These are phyloP conservation scores for Gerris lacustris DNA, from an alignment of 2,888 invertebrate genomes.

Conservation along the genomic window DNA sequence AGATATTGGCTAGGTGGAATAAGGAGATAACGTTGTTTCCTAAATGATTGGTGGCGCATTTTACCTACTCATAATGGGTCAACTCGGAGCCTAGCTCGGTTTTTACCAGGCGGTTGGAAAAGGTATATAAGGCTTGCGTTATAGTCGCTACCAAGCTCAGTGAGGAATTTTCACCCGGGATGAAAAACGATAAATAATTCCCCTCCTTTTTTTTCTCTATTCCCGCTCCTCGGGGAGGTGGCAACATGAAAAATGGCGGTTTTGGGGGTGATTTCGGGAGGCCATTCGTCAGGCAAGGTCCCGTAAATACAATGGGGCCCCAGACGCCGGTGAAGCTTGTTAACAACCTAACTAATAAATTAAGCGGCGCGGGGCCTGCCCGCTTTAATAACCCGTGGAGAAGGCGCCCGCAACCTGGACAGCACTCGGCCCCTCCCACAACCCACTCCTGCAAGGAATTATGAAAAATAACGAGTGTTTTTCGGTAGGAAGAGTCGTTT, in stretches of 20 bases:
- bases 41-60: too few relatives aligned
- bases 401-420: too few relatives aligned
- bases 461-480: too few relatives aligned
- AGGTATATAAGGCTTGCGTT: too few relatives aligned
- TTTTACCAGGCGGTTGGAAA: too few relatives aligned
- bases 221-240: background rate
- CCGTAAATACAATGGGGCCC: background rate
- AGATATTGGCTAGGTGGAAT: too few relatives aligned
- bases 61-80: constrained; percentile 1
- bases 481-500: too few relatives aligned
- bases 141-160: background rate
- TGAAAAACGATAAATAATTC: constrained; percentile 2
- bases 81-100: background rate
- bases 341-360: constrained; percentile 3
- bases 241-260: background rate
- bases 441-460: too few relatives aligned
- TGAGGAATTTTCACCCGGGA: constrained; percentile 1
- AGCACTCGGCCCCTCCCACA: too few relatives aligned
- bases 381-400: too few relatives aligned
- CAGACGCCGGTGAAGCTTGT: background rate
- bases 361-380: background rate
- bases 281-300: background rate
- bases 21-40: too few relatives aligned
- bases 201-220: background rate
- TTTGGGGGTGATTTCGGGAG: background rate